These are phyloP conservation scores for Caenorhabditis uteleia DNA, from an alignment of 2,888 invertebrate genomes.

Conservation along the genomic window DNA sequence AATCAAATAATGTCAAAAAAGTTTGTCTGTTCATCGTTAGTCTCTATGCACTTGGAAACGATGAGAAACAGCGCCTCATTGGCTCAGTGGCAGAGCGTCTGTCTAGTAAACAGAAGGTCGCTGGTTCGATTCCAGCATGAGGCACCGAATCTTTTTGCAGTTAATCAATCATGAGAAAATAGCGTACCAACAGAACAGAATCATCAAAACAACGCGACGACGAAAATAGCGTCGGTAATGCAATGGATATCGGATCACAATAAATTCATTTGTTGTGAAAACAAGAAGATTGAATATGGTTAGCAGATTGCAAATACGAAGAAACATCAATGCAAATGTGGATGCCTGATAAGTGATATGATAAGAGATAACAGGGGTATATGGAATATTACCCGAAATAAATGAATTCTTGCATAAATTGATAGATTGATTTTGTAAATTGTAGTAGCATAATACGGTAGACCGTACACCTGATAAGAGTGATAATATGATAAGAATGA, in stretches of 20 bases:
- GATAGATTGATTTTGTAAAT: constrained; percentile 35
- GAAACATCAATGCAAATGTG: constrained; percentile 59
- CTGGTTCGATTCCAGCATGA: constrained; percentile 69
- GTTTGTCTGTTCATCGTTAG: background rate
- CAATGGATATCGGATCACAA: constrained; percentile 67
- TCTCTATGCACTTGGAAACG: background rate
- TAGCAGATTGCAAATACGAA: constrained; percentile 66
- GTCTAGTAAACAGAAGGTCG: constrained; percentile 69
- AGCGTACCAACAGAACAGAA: constrained; percentile 57
- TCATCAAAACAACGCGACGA: constrained; percentile 57
- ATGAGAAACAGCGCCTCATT: constrained; percentile 56
- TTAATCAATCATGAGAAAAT: too few relatives aligned
- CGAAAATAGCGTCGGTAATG: constrained; percentile 68
- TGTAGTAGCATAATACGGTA: constrained; percentile 42
- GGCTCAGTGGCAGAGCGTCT: constrained; percentile 69
- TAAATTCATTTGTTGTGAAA: constrained; percentile 68
- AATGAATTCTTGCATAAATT: constrained; percentile 27
- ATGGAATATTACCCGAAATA: constrained; percentile 39
- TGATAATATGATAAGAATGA: background rate
- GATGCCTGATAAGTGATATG: constrained; percentile 50
- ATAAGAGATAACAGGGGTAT: too few relatives aligned
- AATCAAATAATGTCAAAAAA: background rate
- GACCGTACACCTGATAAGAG: constrained; percentile 36
- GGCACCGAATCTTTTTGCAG: constrained; percentile 47
- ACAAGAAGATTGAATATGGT: constrained; percentile 69